These are phyloP conservation scores for Corythoichthys intestinalis DNA, from an alignment of 2,113 vertebrate genomes.

Conservation along the genomic window DNA sequence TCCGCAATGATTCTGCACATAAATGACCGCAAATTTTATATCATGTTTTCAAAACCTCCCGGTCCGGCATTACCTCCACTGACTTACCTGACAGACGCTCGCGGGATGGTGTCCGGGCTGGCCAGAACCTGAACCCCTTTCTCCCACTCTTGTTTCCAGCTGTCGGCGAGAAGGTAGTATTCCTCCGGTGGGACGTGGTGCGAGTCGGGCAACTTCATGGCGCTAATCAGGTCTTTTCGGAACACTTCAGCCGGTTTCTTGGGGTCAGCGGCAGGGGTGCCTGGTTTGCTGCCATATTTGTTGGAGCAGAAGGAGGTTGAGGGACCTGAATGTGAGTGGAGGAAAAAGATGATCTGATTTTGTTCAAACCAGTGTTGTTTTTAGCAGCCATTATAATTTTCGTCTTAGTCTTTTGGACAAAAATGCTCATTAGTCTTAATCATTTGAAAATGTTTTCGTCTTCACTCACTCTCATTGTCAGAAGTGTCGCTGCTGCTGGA, in stretches of 20 bases:
- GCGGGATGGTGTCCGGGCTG: conserved; percentile 85
- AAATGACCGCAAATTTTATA: neutral
- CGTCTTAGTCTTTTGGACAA: too few species aligned
- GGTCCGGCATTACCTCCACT: neutral
- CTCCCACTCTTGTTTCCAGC: conserved; percentile 98
- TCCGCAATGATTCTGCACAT: conserved; percentile 77
- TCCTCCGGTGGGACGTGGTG: conserved; percentile 88
- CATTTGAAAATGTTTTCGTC: too few species aligned
- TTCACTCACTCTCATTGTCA: conserved; percentile 93
- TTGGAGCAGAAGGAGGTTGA: conserved; percentile 90
- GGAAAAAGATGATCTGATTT: too few species aligned
- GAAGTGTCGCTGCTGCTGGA: conserved; percentile 97
- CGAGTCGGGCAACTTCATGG: conserved; percentile 97
- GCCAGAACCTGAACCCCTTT: conserved; percentile 95
- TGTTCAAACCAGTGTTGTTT: too few species aligned
- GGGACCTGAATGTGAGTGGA: conserved; percentile 73
- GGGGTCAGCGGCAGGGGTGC: conserved; percentile 79
- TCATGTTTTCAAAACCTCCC: too few species aligned
- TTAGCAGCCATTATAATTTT: too few species aligned
- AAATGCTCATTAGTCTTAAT: too few species aligned
- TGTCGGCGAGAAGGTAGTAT: conserved; percentile 90
- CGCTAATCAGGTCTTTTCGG: conserved; percentile 98
- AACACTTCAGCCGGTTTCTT: conserved; percentile 98
- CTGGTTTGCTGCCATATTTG: conserved; percentile 85
- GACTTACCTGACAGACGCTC: conserved; percentile 84